Conservation (phyloP, 2,113 vertebrate genomes). For the Hypomesus transpacificus region DNA sequence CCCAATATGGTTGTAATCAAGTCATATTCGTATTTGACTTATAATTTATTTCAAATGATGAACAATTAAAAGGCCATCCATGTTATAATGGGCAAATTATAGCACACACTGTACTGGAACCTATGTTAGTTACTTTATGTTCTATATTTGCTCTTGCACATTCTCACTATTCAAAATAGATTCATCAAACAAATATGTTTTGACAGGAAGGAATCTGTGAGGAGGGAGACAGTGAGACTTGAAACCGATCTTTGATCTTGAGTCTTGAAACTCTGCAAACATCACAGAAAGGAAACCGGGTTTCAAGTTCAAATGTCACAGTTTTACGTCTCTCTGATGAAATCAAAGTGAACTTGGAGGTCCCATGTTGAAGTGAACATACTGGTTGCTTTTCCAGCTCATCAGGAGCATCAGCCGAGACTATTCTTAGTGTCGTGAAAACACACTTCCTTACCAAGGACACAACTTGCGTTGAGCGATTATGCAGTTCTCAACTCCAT, state of each 20-base stretch:
- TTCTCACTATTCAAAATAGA: conserved; percentile 12
- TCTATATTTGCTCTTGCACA: background rate
- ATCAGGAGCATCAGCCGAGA: conserved; percentile 13
- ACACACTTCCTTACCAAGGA: conserved; percentile 55
- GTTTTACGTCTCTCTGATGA: conserved; percentile 24
- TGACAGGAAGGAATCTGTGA: conserved; percentile 9
- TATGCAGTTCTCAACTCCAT: conserved; percentile 53
- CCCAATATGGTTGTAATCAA: conserved; percentile 28
- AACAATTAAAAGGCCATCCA: background rate
- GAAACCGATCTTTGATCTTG: conserved; percentile 19
- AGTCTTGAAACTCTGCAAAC: conserved; percentile 16
- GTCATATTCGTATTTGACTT: background rate
- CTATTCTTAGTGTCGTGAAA: conserved; percentile 33
- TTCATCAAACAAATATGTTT: conserved; percentile 26
- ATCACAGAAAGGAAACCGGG: conserved; percentile 13
- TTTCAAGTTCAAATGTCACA: conserved; percentile 33
- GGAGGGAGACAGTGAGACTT: background rate
- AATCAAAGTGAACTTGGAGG: conserved; percentile 35
- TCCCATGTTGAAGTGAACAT: conserved; percentile 29
- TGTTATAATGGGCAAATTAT: background rate
- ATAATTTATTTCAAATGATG: background rate
- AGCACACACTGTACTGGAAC: background rate
- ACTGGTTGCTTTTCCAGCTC: conserved; percentile 18
- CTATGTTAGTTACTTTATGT: background rate
- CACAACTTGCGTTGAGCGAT: conserved; percentile 53